phyloP scores from a whole-genome alignment of 2,113 vertebrate genomes.

The Dascyllus trimaculatus region DNA sequence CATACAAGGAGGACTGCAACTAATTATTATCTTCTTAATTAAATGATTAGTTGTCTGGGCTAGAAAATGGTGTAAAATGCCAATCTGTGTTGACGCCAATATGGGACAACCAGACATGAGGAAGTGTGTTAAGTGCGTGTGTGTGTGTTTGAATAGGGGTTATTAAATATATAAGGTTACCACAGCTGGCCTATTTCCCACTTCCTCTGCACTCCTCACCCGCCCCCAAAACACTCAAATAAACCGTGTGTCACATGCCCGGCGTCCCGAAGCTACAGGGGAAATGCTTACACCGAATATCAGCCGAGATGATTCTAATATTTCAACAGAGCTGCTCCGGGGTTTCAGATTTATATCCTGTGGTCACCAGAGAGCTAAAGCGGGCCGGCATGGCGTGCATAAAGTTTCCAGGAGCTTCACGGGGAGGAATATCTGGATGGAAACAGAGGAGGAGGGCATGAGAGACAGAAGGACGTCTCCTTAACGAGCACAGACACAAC shows the following conservation, averaged over 20 bases:
- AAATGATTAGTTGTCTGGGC: no score
- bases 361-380: conserved; percentile 53
- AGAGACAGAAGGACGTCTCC: conserved; percentile 21
- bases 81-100: no score
- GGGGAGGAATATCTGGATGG: conserved; percentile 19
- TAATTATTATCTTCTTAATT: no score
- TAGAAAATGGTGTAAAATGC: no score
- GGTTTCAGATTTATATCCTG: conserved; percentile 49
- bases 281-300: conserved; percentile 56
- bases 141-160: conserved; percentile 33
- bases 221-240: conserved; percentile 58
- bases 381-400: conserved; percentile 32
- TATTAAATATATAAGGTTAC: conserved; percentile 78
- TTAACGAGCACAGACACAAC: conserved; percentile 69
- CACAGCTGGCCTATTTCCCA: conserved; percentile 73
- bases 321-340: conserved; percentile 44
- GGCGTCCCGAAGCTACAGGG: conserved; percentile 45
- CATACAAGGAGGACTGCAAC: no score
- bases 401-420: conserved; percentile 47
- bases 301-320: conserved; percentile 56
- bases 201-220: conserved; percentile 51
- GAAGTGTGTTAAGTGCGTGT: conserved; percentile 47
- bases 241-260: conserved; percentile 61
- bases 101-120: no score
- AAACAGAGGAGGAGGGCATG: conserved; percentile 8